Evolutionary conservation across 2,888 invertebrate genomes (phyloP), one percentile per base, ranked within the genome.

Genomic region (Quadriops clusia): DNA sequence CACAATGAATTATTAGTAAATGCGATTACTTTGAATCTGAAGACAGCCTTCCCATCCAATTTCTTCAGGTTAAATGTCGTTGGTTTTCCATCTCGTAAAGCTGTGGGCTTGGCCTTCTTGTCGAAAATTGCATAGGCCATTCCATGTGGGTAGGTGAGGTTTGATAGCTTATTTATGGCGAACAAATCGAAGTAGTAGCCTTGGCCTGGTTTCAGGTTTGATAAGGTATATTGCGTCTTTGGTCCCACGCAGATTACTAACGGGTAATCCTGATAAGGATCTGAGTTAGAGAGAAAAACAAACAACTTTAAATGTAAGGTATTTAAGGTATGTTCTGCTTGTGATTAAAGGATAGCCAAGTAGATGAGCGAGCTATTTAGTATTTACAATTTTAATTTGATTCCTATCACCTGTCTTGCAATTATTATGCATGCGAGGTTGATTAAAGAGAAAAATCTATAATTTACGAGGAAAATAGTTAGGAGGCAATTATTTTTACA

Each of bases 131-230:
- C 45, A 4, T 51, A 53, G 2, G 56, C 51, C 5, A 62, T 61
- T n/a, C 58, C 63, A 41, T 66, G 68, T 1, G 63, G 60, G 36
- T 65, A 64, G 8, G 65, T 67, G 17, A 65, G 54, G 39, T 68
- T 66, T 4, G 67, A 65, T 22, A 56, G 51, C 23, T 49, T 56
- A 43, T 70, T 65, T 12, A 65, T 56, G 3, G 67, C 66, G 49
- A 69, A 72, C 10, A 72, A 57, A 46, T 69, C 65, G 31, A 72
- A 61, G 46, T 60, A 66, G 46, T 72, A 73, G 14, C 50, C 38
- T 50, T 57, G 45, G 4, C 64, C 65, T 15, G 61, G 58, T 32
- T 57, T 54, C 12, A 68, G 50, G 34, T 64, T 56, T 20, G 56
- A 53, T 32, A 68, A 51, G 6, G 64, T 64, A 47, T 64, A 65